Base-by-base conservation (phyloP, 1,140 invertebrate species). In the Heliothis virescens region DNA sequence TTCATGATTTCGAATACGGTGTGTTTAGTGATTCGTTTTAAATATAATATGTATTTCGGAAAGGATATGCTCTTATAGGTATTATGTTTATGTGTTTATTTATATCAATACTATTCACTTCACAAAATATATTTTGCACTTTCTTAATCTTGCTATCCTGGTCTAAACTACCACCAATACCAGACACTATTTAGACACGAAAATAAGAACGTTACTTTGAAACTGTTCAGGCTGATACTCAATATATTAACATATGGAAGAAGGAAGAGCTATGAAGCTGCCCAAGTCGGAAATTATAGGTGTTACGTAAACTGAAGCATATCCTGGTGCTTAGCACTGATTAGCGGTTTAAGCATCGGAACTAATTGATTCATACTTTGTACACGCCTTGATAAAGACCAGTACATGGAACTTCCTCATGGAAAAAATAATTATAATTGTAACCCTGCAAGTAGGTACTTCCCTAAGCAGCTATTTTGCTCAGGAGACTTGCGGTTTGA, bases 1-100 rank as follows among this genome's bases (percentile, higher is more conserved):
- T 69, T 78, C 34, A 82, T 62, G 67, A 47, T 83, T 15, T 47
- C 57, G 16, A 81, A 63, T 85, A 79, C 75, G 84, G 83, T 85
- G 74, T 80, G 84, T 82, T 80, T 16, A 71, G 67, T 65, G 55
- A 15, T 60, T 75, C 10, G n/a, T 75, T n/a, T 60, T n/a, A 18
- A 48, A 50, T 55, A 16, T 26, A 52, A 4, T 69, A 52, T 69
- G n/a, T 65, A 47, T 65, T 47, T 67, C 16, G 41, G 41, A 48
- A 18, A 13, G 63, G 16, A 50, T 48, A 67, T 10, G 3, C 63
- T 12, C 1, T 67, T 13, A 16, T 67, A 67, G 63, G 63, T 63
- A 67, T 67, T 47, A 9, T 48, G 16, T 60, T 60, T 67, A 67
- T 48, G 10, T 48, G 41, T 29, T 13, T 60, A 60, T 29, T 12